Base-by-base conservation (phyloP, 2,888 invertebrate species). In the Melieria omissa region DNA sequence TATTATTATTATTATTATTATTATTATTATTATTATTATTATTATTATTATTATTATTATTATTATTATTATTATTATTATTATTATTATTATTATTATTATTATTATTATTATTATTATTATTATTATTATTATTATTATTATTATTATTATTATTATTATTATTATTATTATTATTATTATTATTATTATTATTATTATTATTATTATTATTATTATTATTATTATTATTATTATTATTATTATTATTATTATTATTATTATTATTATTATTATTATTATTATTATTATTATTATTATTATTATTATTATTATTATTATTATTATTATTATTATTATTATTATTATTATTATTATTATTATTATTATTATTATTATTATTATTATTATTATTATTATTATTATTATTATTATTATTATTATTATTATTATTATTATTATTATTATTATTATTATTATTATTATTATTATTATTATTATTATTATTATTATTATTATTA, bases 1-100 rank as follows among this genome's bases (percentile, higher is more conserved):
- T 49, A 49, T 49, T 49, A 49, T 49, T 49, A 49, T 49, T 49
- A 49, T 49, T 49, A 49, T 49, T 49, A 49, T 49, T 49, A 49
- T 49, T 49, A 49, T 49, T 49, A 49, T 49, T 49, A 49, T 49
- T 49, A 49, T 49, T 49, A 49, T 49, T 49, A 49, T 49, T 49
- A 49, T 49, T 49, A 49, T 49, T 49, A 49, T 49, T 49, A 49
- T 49, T 49, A 49, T 49, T 49, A 49, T 49, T 49, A 49, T 49
- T 49, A 49, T 49, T 49, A 49, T 49, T 49, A 49, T 49, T 49
- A 49, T 49, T 49, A 49, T 49, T 49, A 49, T 49, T 49, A 49
- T 49, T 49, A 49, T 49, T 49, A 49, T 49, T 49, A 49, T 49
- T 49, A 49, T 49, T 49, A 49, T 49, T 49, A 49, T 49, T 49